Conservation (phyloP, 2,888 invertebrate species). For the Acleris laterana region DNA sequence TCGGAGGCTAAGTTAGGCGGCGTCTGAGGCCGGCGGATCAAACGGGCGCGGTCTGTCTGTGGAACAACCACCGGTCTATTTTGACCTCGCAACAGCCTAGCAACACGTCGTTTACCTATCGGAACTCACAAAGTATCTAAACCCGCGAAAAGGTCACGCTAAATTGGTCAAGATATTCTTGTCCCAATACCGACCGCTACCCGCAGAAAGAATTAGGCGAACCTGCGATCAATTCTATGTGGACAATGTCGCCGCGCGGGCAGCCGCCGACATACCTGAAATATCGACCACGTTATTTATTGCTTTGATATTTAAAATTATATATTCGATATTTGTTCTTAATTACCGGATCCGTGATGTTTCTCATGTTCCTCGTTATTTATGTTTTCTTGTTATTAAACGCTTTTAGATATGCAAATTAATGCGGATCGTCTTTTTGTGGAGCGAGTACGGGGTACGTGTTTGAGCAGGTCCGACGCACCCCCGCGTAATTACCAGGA, state of each 20-base stretch:
- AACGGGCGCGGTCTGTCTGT: constrained; percentile 48
- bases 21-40: constrained; percentile 60
- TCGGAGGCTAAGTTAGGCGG: constrained; percentile 46
- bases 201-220: constrained; percentile 68
- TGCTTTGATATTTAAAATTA: constrained; percentile 63
- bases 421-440: constrained; percentile 16
- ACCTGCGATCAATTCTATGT: constrained; percentile 53
- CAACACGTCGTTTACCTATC: background rate
- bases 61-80: background rate
- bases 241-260: constrained; percentile 70
- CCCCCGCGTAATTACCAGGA: constrained; percentile 67
- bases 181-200: constrained; percentile 60
- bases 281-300: constrained; percentile 74
- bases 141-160: constrained; percentile 50
- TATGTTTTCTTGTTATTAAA: constrained; percentile 44
- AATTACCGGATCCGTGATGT: constrained; percentile 32
- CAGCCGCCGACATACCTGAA: constrained; percentile 66
- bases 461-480: constrained; percentile 28
- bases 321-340: constrained; percentile 53
- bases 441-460: constrained; percentile 5
- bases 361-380: constrained; percentile 23
- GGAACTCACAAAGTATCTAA: constrained; percentile 44
- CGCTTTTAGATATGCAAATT: constrained; percentile 44
- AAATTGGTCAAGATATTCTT: constrained; percentile 50
- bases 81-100: constrained; percentile 3